phyloP scores from a whole-genome alignment of 2,888 invertebrate genomes.

The Stomorhina lunata region DNA sequence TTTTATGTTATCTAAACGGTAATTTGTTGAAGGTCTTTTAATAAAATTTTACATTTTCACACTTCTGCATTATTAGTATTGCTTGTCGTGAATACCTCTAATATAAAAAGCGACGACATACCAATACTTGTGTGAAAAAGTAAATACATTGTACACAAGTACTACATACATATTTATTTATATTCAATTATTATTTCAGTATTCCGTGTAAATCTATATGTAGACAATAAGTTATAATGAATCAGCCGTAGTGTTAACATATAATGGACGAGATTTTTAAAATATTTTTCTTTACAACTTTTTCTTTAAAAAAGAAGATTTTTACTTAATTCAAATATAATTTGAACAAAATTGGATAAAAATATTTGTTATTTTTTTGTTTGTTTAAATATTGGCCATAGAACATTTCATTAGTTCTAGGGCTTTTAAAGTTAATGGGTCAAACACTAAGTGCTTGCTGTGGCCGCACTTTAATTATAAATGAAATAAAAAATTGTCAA shows the following conservation, averaged over 20 bases:
- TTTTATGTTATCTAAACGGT: too few species aligned
- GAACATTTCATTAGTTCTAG: slow-evolving; percentile 32
- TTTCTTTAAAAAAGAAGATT: background rate
- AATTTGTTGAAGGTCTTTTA: too few species aligned
- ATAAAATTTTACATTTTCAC: too few species aligned
- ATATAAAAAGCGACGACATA: slow-evolving; percentile 26
- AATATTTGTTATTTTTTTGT: too few species aligned
- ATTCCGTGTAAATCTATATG: slow-evolving; percentile 38
- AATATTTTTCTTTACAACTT: slow-evolving; percentile 19
- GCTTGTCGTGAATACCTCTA: too few species aligned
- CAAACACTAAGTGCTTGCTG: slow-evolving; percentile 73
- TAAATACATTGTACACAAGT: background rate
- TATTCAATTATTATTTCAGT: slow-evolving; percentile 41
- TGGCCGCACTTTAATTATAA: slow-evolving; percentile 74
- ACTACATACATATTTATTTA: slow-evolving; percentile 21
- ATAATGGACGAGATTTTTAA: slow-evolving; percentile 28
- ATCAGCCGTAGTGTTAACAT: slow-evolving; percentile 51
- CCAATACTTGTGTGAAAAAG: background rate
- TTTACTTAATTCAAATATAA: background rate
- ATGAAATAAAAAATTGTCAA: slow-evolving; percentile 74
- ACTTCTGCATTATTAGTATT: too few species aligned
- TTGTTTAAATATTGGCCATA: background rate
- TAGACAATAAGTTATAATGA: slow-evolving; percentile 49
- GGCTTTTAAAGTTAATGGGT: slow-evolving; percentile 71
- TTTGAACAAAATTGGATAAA: too few species aligned